These are phyloP conservation scores for Alviniconcha strummeri DNA, from an alignment of 2,888 invertebrate species.

Conservation along the genomic window DNA sequence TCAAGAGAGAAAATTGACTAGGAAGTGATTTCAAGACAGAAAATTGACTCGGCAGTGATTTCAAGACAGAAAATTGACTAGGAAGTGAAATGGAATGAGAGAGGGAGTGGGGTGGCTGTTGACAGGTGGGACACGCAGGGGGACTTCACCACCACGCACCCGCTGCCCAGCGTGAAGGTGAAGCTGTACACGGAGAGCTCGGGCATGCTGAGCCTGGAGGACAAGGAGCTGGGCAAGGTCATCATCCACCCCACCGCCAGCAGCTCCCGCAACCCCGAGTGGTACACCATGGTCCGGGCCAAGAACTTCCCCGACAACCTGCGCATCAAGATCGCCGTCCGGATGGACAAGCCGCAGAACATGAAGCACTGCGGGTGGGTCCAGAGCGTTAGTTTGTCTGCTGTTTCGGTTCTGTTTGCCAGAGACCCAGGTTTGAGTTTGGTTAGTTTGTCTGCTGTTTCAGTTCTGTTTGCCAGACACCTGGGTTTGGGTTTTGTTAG, in stretches of 20 bases:
- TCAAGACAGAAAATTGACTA: too few relatives aligned
- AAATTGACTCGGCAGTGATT: too few relatives aligned
- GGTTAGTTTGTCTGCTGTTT: too few relatives aligned
- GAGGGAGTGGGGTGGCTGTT: too few relatives aligned
- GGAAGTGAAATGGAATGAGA: too few relatives aligned
- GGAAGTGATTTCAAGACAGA: too few relatives aligned
- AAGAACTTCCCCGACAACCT: slow-evolving; percentile 97
- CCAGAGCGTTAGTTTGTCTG: too few relatives aligned
- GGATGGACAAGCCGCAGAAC: slow-evolving; percentile 99
- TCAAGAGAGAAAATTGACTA: too few relatives aligned
- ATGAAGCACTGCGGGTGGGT: slow-evolving; percentile 98
- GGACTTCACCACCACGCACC: slow-evolving; percentile 98
- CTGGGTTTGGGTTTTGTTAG: too few relatives aligned
- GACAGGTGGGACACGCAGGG: slow-evolving; percentile 99
- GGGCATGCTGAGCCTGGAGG: slow-evolving; percentile 97
- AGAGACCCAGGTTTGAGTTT: too few relatives aligned
- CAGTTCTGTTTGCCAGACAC: neutral
- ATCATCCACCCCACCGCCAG: slow-evolving; percentile 79
- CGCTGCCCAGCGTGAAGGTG: slow-evolving; percentile 96
- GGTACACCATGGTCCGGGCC: slow-evolving; percentile 95
- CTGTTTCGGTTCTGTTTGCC: neutral
- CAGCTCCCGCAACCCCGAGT: slow-evolving; percentile 80
- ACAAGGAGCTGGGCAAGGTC: slow-evolving; percentile 95
- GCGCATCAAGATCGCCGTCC: slow-evolving; percentile 96
- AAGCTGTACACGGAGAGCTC: slow-evolving; percentile 98